These are phyloP conservation scores for Rhinogobio ventralis DNA, from an alignment of 2,797 vertebrate species.

Conservation along the genomic window DNA sequence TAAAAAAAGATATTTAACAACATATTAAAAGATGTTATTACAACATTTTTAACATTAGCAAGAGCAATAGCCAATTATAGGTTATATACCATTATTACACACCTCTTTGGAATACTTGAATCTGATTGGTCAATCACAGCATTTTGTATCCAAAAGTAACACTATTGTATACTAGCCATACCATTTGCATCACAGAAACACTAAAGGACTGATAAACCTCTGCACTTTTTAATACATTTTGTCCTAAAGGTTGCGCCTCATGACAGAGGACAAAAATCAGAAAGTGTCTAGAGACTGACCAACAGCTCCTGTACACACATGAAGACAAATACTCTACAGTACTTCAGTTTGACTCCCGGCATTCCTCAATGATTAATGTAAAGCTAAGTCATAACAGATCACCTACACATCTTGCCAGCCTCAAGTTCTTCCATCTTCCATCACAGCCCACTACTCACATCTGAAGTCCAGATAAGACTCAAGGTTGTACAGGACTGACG, in stretches of 20 bases:
- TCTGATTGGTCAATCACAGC: background rate
- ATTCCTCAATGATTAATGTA: background rate
- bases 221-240: background rate
- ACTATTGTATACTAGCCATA: background rate
- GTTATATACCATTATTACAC: background rate
- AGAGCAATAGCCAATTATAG: background rate
- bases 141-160: background rate
- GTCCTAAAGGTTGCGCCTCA: background rate
- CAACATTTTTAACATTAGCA: slow-evolving; percentile 11
- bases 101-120: background rate
- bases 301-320: background rate
- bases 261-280: background rate
- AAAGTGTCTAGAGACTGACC: background rate
- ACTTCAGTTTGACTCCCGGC: background rate
- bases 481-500: slow-evolving; percentile 15
- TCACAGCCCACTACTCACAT: slow-evolving; percentile 16
- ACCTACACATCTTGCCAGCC: background rate
- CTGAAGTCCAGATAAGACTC: slow-evolving; percentile 18
- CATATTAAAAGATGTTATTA: background rate
- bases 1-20: background rate
- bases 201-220: background rate
- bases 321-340: background rate
- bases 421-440: slow-evolving; percentile 1
- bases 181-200: background rate
- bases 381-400: slow-evolving; percentile 15